Evolutionary conservation across 92 coral and sea anemone species (phyloP).

Genomic region (Phenganax subtilis): DNA sequence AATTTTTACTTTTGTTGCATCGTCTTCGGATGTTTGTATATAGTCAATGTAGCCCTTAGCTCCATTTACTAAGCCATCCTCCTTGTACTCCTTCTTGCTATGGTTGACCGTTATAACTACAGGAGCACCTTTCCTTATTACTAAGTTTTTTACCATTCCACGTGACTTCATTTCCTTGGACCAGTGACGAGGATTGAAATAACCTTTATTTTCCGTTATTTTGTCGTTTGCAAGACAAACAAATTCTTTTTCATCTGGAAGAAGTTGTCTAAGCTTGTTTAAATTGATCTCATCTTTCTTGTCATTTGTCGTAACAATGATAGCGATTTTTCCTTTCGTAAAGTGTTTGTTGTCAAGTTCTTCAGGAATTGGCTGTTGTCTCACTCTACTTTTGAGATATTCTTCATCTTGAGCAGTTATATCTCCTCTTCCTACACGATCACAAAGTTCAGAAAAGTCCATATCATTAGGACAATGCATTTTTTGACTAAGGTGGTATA

Average conservation of each 20-base stretch:
- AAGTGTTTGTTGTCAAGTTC: constrained; percentile 17
- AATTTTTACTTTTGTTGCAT: constrained; percentile 6
- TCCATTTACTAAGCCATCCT: constrained; percentile 17
- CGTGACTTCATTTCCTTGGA: background rate
- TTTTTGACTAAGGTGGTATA: background rate
- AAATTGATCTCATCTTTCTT: background rate
- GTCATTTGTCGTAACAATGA: constrained; percentile 26
- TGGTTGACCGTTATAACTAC: constrained; percentile 16
- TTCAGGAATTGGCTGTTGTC: constrained; percentile 15
- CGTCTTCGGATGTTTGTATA: constrained; percentile 8
- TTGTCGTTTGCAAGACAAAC: constrained; percentile 13
- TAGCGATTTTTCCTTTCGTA: constrained; percentile 17
- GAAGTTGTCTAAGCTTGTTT: constrained; percentile 9
- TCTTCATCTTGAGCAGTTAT: background rate
- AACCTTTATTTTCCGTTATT: constrained; percentile 11
- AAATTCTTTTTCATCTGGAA: constrained; percentile 14
- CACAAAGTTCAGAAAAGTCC: constrained; percentile 18
- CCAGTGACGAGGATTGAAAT: constrained; percentile 14
- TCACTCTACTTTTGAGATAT: background rate
- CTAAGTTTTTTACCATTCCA: constrained; percentile 14
- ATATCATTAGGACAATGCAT: constrained; percentile 21
- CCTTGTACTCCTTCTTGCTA: constrained; percentile 15
- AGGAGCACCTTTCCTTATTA: constrained; percentile 16
- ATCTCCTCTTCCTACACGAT: constrained; percentile 19
- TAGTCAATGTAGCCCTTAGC: constrained; percentile 17